These are phyloP conservation scores for Drosophila longiperda DNA, from an alignment of 2,888 invertebrate species.

Conservation along the genomic window DNA sequence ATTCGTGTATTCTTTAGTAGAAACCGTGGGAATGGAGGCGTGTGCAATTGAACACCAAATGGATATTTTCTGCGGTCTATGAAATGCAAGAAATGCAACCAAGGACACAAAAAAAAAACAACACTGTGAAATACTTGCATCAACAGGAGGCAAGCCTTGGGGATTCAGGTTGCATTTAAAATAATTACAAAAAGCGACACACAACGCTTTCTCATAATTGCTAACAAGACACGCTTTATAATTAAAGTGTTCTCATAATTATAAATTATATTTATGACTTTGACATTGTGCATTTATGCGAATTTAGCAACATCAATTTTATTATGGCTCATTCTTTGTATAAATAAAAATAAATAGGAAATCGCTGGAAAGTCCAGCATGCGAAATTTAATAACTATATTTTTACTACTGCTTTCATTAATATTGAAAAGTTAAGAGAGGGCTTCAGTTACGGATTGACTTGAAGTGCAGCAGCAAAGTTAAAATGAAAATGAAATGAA, in stretches of 20 bases:
- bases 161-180: neutral
- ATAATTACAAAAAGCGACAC: neutral
- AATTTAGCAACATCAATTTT: neutral
- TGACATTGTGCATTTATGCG: neutral
- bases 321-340: neutral
- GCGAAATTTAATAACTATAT: neutral
- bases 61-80: neutral
- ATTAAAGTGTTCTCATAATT: neutral
- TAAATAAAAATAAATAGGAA: neutral
- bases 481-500: neutral
- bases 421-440: neutral
- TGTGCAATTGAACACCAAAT: conserved; percentile 4
- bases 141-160: neutral
- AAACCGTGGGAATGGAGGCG: conserved; percentile 1
- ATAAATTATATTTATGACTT: neutral
- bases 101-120: neutral
- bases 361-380: neutral
- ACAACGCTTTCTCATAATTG: neutral
- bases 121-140: neutral
- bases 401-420: neutral
- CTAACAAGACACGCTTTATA: neutral
- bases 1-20: neutral
- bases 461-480: neutral
- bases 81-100: conserved; percentile 3
- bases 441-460: neutral